Base-by-base conservation (phyloP, 2,888 invertebrate species). In the Leuctra nigra region DNA sequence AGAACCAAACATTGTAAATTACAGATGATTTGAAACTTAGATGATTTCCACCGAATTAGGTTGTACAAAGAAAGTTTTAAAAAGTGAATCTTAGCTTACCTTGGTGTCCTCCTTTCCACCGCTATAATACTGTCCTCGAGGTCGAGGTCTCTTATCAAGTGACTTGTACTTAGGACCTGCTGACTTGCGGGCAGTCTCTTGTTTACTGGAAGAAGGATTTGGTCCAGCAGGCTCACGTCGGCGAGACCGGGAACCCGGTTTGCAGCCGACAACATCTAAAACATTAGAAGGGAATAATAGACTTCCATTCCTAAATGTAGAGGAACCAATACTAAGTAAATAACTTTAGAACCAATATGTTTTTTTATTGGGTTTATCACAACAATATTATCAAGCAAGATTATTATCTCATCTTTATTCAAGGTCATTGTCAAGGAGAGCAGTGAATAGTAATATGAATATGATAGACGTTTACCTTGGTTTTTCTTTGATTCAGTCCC, bases 401-500 rank as follows among this genome's bases (percentile, higher is more conserved):
- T n/a, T n/a, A n/a, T n/a, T n/a, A n/a, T n/a, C n/a, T n/a, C n/a
- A n/a, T n/a, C n/a, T n/a, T n/a, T n/a, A n/a, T n/a, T n/a, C n/a
- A n/a, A n/a, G n/a, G n/a, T n/a, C n/a, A n/a, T n/a, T n/a, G n/a
- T n/a, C n/a, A n/a, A n/a, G n/a, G 29, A 29, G 6, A 29, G 29
- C 7, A 7, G 29, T 29, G 29, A 29, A 29, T 7, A 29, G 11
- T 29, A 29, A 6, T n/a, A n/a, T 7, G 29, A n/a, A n/a, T n/a
- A n/a, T n/a, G n/a, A n/a, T n/a, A n/a, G n/a, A 29, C 11, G 29
- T 76, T 71, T 70, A 86, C 87, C 86, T 79, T 83, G 79, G 71
- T 69, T 77, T 73, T 86, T 87, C 71, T 86, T 87, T 67, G 80
- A 76, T 74, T 90, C 89, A 87, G 81, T 77, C 76, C 78, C 76